These are phyloP conservation scores for Oedothorax gibbosus DNA, from an alignment of 1,140 invertebrate genomes.

Conservation along the genomic window DNA sequence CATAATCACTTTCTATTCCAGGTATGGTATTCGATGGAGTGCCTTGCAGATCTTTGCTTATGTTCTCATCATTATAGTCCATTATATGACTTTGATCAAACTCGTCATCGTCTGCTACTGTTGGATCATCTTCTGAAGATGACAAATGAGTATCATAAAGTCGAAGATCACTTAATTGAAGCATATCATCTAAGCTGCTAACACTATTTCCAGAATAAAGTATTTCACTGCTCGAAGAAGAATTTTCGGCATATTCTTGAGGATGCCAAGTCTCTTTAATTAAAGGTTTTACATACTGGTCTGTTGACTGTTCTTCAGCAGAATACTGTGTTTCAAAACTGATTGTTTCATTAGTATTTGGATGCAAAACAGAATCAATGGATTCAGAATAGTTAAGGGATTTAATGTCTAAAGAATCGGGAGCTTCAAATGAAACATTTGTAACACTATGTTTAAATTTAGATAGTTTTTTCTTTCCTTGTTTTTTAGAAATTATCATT, in stretches of 20 bases:
- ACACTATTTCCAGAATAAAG: slow-evolving; percentile 45
- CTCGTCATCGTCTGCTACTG: slow-evolving; percentile 51
- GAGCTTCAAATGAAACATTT: slow-evolving; percentile 50
- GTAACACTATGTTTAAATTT: slow-evolving; percentile 49
- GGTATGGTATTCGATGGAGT: background rate
- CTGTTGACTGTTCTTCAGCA: slow-evolving; percentile 1
- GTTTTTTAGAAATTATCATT: slow-evolving; percentile 58
- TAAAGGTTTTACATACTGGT: background rate
- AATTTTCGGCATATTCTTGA: slow-evolving; percentile 42
- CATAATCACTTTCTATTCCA: slow-evolving; percentile 37
- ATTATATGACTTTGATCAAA: slow-evolving; percentile 53
- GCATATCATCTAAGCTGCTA: slow-evolving; percentile 58
- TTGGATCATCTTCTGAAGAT: slow-evolving; percentile 57
- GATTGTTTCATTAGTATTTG: slow-evolving; percentile 10
- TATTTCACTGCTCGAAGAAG: slow-evolving; percentile 53
- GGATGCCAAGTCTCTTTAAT: slow-evolving; percentile 21
- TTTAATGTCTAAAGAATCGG: slow-evolving; percentile 30
- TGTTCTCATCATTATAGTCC: slow-evolving; percentile 45
- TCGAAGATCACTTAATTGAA: slow-evolving; percentile 59
- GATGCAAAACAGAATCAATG: slow-evolving; percentile 8
- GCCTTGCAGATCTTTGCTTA: background rate
- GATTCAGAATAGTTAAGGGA: slow-evolving; percentile 18
- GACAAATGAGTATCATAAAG: slow-evolving; percentile 59
- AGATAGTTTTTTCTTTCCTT: slow-evolving; percentile 47
- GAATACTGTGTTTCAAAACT: background rate